Conservation (phyloP, 2,888 invertebrate species). For the Scelioninae gen. 1 region DNA sequence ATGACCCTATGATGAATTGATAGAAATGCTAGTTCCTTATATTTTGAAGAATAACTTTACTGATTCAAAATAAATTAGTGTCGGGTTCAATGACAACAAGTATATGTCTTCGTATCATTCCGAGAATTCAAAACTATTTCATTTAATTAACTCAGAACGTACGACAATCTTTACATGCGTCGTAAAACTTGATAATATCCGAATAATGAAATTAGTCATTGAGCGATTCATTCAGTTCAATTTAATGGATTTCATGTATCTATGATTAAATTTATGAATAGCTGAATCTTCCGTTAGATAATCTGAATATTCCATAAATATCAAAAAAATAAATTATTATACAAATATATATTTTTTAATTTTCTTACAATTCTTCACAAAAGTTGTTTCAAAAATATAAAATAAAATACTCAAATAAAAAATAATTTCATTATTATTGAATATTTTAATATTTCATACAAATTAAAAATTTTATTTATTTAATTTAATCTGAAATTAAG, state of each 20-base stretch:
- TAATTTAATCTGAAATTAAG: too few species aligned
- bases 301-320: too few species aligned
- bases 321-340: too few species aligned
- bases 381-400: too few species aligned
- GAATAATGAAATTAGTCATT: constrained; percentile 69
- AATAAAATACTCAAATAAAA: too few species aligned
- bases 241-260: constrained; percentile 1
- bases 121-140: constrained; percentile 79
- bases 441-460: too few species aligned
- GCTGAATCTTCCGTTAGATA: too few species aligned
- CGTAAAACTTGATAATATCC: constrained; percentile 79
- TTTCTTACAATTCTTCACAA: too few species aligned
- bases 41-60: too few species aligned
- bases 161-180: constrained; percentile 56
- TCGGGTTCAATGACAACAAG: constrained; percentile 65
- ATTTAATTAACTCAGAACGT: constrained; percentile 74
- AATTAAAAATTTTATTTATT: too few species aligned
- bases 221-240: constrained; percentile 22
- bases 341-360: too few species aligned
- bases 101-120: constrained; percentile 75
- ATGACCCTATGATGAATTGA: constrained; percentile 80
- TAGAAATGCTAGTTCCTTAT: constrained; percentile 73
- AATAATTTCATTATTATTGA: too few species aligned
- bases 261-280: background rate
- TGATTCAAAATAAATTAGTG: constrained; percentile 35